A percentile compares a stretch with the other conserved stretches of the same genome.
Evolutionary conservation across 2,797 vertebrate species (phyloP).

Genomic region (Lepilemur septentrionalis): DNA sequence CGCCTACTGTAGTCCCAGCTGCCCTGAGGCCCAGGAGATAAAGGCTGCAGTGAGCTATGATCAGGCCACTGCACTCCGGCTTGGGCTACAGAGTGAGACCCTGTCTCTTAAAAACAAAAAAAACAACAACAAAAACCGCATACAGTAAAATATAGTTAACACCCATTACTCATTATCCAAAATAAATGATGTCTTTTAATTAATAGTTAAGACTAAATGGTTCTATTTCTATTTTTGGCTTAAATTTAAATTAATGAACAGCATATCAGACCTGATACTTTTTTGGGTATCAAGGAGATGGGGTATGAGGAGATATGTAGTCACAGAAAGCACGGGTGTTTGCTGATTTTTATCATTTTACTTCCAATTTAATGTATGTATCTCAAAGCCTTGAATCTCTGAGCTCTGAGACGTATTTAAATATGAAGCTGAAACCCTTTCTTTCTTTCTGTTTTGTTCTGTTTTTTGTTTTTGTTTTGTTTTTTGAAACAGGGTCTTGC

Average conservation of each 20-base stretch:
- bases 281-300: background rate
- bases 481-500: background rate
- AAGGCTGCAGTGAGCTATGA: no score
- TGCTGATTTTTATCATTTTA: slow-evolving; percentile 24
- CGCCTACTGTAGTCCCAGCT: no score
- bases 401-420: background rate
- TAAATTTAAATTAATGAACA: background rate
- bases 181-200: background rate
- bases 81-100: no score
- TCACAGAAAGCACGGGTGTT: background rate
- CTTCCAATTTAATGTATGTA: background rate
- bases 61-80: no score
- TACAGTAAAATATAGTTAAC: background rate
- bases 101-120: background rate
- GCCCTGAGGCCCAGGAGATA: no score
- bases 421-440: background rate
- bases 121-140: background rate
- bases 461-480: no score
- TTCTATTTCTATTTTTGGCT: background rate
- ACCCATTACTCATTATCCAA: background rate
- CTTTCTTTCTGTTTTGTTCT: background rate
- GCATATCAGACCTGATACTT: background rate
- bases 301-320: background rate
- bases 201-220: background rate
- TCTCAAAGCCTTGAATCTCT: background rate